phyloP scores from a whole-genome alignment of 1,140 invertebrate species.

The Galleria mellonella region DNA sequence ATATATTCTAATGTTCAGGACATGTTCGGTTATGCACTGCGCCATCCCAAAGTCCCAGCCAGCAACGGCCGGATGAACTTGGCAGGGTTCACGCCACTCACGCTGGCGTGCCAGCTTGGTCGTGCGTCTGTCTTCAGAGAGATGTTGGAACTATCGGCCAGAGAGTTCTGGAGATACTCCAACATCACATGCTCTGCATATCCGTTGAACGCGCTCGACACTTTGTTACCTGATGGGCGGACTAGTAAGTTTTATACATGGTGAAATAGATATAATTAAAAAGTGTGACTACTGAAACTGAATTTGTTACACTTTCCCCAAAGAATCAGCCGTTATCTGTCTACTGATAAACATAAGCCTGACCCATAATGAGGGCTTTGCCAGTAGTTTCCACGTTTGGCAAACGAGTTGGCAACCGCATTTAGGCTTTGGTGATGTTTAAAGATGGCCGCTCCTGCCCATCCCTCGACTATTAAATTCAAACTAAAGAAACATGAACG shows the following conservation, averaged over 20 bases:
- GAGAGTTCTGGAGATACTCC: slow-evolving; percentile 99
- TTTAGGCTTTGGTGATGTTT: too few relatives aligned
- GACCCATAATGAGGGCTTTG: too few relatives aligned
- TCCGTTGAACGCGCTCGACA: slow-evolving; percentile 96
- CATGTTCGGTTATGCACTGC: slow-evolving; percentile 98
- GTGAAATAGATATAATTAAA: too few relatives aligned
- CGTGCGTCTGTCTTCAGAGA: slow-evolving; percentile 96
- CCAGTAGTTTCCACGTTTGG: too few relatives aligned
- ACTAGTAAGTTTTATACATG: slow-evolving; percentile 85
- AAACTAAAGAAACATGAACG: too few relatives aligned
- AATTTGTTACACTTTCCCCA: too few relatives aligned
- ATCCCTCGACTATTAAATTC: too few relatives aligned
- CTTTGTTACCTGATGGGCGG: slow-evolving; percentile 92
- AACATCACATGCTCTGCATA: slow-evolving; percentile 99
- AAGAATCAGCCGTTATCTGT: too few relatives aligned
- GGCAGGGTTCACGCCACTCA: slow-evolving; percentile 95
- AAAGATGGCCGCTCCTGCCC: too few relatives aligned
- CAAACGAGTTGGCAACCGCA: too few relatives aligned
- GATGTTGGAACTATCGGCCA: slow-evolving; percentile 96
- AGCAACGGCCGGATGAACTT: slow-evolving; percentile 91
- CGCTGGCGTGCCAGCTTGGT: slow-evolving; percentile 96
- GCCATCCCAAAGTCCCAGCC: slow-evolving; percentile 94
- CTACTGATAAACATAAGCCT: too few relatives aligned
- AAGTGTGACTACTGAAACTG: too few relatives aligned
- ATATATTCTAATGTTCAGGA: slow-evolving; percentile 82